Evolutionary conservation across 2,113 vertebrate genomes (phyloP), one percentile per base, ranked within the genome.

Genomic region (Pleuronectes platessa): DNA sequence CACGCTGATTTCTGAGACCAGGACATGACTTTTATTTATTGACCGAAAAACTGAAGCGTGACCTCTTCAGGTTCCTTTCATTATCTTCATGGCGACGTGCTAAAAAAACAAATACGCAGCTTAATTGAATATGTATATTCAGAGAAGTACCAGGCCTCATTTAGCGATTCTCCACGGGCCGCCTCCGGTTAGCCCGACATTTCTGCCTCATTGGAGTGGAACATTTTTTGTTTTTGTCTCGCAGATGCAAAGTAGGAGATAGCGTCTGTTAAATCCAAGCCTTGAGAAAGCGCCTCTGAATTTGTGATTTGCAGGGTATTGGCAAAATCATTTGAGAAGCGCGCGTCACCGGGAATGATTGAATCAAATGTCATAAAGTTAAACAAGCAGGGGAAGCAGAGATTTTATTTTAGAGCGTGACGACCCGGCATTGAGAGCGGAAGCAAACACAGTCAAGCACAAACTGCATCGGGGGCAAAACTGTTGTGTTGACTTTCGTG

Each of bases 61-160:
- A 13, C 61, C 69, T 49, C 37, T 63, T 65, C 45, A 68, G 45
- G 67, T 37, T 24, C 20, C 56, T 67, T 59, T 75, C 35, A 54
- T 67, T 47, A 56, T 78, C 40, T 78, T 35, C 24, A 58, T 35
- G 21, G 35, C 60, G 60, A 54, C 26, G 17, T 23, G 23, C 73
- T 73, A 26, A 61, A 73, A 27, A 63, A 59, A 13, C 60, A 65
- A 75, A 70, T 14, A 61, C 60, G 51, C 23, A 70, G 62, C 42
- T 45, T 66, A 59, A 64, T 63, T 51, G 42, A 67, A 53, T 21
- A 49, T 49, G 17, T 18, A 49, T 59, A 49, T 59, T n/a, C 35
- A 18, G 66, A 65, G n/a, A 53, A 37, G 60, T 27, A 58, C 68
- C 45, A n/a, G 37, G 45, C 45, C 62, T 49, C 59, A 59, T 79